Base-by-base conservation (phyloP, 2,888 invertebrate genomes). In the Synanthedon andrenaeformis region DNA sequence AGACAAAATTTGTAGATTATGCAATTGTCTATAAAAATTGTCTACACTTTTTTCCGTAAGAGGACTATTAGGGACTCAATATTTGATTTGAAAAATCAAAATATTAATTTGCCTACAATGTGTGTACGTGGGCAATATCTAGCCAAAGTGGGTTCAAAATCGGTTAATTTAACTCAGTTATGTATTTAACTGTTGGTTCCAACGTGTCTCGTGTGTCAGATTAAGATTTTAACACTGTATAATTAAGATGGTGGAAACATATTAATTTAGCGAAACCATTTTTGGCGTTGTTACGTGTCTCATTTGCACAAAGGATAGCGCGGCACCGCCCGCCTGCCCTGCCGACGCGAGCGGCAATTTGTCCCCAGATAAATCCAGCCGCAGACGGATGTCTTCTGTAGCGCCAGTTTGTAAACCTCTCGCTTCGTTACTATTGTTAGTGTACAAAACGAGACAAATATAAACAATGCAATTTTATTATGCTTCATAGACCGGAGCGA, bases 311-410 rank as follows among this genome's bases (percentile, higher is more conserved):
- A 74, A 73, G 70, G 73, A 78, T 68, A 65, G 69, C 62, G 45
- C 51, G 52, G 54, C 54, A 49, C 50, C 54, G 58, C 55, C 57
- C 55, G 55, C 52, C 55, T 52, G 53, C 58, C 53, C 53, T 55
- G 58, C 58, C 56, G 55, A 35, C 28, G 53, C 52, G 58, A 70
- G 69, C 70, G 77, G 81, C 82, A 82, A 85, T 83, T 84, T 82
- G 81, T 82, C 77, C 74, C 66, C 62, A 76, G 79, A 82, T 81
- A 82, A 82, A 82, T 79, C 81, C 78, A 69, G 67, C 79, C 79
- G 72, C 78, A 76, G 76, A 79, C 83, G 79, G 74, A 77, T 79
- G 74, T 76, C 79, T 75, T 75, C 74, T 74, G 70, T 73, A 72
- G 61, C 65, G 60, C 57, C 23, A 63, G 61, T 66, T 66, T 62